A percentile compares a stretch with the other conserved stretches of the same genome.
These are phyloP conservation scores for Eciton burchellii DNA, from an alignment of 1,140 invertebrate species.

Conservation along the genomic window DNA sequence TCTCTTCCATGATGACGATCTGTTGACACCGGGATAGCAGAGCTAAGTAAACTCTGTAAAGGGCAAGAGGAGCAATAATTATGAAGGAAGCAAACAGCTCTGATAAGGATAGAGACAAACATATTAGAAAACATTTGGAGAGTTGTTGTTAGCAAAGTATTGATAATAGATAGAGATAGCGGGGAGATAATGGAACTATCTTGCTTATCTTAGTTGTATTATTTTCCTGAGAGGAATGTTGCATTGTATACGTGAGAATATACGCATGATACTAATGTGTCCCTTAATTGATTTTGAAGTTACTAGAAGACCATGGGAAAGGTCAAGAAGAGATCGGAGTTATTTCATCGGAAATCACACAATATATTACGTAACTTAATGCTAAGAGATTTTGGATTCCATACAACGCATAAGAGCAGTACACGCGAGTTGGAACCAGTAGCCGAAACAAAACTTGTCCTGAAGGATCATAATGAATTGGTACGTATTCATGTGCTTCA, in stretches of 20 bases:
- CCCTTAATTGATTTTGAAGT: conserved; percentile 9
- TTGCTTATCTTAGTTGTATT: too few relatives aligned
- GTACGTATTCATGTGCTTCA: conserved; percentile 75
- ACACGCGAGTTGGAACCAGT: conserved; percentile 82
- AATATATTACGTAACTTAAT: conserved; percentile 81
- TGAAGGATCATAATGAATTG: conserved; percentile 85
- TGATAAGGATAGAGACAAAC: too few relatives aligned
- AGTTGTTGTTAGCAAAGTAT: too few relatives aligned
- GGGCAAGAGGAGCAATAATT: too few relatives aligned
- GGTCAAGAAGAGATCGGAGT: conserved; percentile 73
- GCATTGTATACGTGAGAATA: background rate
- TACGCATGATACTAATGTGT: background rate
- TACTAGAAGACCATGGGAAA: conserved; percentile 74
- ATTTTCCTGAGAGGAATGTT: background rate
- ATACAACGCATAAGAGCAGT: conserved; percentile 74
- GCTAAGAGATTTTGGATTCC: conserved; percentile 80
- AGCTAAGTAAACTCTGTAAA: too few relatives aligned
- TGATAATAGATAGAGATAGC: too few relatives aligned
- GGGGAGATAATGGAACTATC: too few relatives aligned
- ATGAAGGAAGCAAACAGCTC: too few relatives aligned
- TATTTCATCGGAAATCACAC: conserved; percentile 70
- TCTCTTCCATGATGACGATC: too few relatives aligned
- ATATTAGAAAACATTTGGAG: too few relatives aligned
- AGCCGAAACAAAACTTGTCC: conserved; percentile 86
- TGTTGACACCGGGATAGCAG: too few relatives aligned